Evolutionary conservation across 2,113 vertebrate genomes (phyloP), one percentile per base, ranked within the genome.

Genomic region (Scophthalmus maximus): DNA sequence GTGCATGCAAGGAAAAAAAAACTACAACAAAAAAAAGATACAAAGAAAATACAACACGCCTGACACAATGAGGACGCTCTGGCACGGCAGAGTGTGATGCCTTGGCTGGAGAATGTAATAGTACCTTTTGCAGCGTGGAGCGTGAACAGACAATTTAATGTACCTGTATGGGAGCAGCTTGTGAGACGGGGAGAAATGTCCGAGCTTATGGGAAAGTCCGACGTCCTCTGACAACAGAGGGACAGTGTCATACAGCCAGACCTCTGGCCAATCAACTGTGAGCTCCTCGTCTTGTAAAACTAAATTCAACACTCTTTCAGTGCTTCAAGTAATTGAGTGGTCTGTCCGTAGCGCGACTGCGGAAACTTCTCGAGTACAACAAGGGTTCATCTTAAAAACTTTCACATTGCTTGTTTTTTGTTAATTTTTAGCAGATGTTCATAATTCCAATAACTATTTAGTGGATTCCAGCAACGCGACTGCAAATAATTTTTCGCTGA

Each of bases 231-330:
- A 30, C 9, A 23, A n/a, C 55, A 57, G 26, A 0, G 5, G 26
- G n/a, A 55, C 76, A 64, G 78, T 65, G 29, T 82, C 82, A 88
- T 73, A 7, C 66, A 62, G 86, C 68, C 73, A 23, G 52, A 78
- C 15, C 3, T 18, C n/a, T 14, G 81, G 76, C 84, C 79, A 82
- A 82, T 84, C 87, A 49, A 61, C 84, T 69, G 67, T n/a, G 25
- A 65, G 68, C 59, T 27, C 1, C 38, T 34, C 1, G 32, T 46
- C 47, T 15, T 9, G 25, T 30, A n/a, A 25, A 55, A 32, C 49
- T 2, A 2, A 22, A 20, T 12, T n/a, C 29, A 3, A 12, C 44
- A 4, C 47, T 53, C 50, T 52, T 5, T 40, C 40, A 26, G 36
- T 25, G 62, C 47, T 23, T 14, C 25, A 9, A n/a, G 40, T 5